Conservation (phyloP, 2,797 vertebrate species). For the Acanthis flammea region DNA sequence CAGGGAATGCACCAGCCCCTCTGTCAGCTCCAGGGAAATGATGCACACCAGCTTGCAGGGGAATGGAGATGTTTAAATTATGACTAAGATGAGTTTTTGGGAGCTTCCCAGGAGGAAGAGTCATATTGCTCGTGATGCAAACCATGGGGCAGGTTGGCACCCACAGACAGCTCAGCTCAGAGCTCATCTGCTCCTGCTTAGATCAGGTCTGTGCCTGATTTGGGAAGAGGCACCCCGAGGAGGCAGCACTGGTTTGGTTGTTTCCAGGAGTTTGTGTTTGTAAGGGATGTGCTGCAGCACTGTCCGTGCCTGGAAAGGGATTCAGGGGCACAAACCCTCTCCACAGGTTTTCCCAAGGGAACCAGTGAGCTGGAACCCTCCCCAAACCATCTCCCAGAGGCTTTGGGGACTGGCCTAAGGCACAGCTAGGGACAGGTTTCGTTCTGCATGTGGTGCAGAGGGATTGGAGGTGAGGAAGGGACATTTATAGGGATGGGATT, state of each 20-base stretch:
- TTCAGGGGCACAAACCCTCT: not conserved
- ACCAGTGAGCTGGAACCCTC: not conserved
- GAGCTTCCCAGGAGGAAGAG: not conserved
- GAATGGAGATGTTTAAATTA: not conserved
- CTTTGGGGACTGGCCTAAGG: not conserved
- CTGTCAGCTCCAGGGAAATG: not conserved
- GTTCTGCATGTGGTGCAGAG: not conserved
- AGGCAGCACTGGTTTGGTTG: not conserved
- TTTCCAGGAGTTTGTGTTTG: not conserved
- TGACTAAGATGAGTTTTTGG: not conserved
- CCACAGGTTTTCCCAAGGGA: not conserved
- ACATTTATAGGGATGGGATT: accelerated
- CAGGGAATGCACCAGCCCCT: not conserved
- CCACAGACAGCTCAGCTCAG: not conserved
- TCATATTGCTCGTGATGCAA: not conserved
- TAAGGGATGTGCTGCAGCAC: not conserved
- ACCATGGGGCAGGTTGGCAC: not conserved
- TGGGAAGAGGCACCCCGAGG: not conserved
- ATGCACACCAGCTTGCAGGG: not conserved
- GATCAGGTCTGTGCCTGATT: not conserved
- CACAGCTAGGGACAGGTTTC: not conserved
- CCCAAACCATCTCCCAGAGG: not conserved
- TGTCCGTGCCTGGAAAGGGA: not conserved
- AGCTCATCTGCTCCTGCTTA: not conserved
- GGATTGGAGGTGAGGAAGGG: not conserved